Evolutionary conservation across 2,888 invertebrate species (phyloP).

Genomic region (Morpho helenor): DNA sequence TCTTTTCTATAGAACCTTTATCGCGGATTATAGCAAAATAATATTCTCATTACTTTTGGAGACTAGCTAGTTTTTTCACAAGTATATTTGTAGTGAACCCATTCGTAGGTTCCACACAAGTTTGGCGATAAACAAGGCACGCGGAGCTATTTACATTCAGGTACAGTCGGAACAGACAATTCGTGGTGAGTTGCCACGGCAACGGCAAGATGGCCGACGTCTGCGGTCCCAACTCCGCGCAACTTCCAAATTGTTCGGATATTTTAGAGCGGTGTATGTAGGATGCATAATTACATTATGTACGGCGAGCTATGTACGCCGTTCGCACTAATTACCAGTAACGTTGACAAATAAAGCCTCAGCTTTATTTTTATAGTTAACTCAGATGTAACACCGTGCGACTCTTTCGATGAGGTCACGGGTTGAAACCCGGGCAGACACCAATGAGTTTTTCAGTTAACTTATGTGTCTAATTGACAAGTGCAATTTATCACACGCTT

Average conservation of each 20-base stretch:
- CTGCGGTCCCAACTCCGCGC: slow-evolving; percentile 72
- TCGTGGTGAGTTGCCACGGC: slow-evolving; percentile 64
- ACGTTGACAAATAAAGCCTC: slow-evolving; percentile 39
- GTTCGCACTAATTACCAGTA: slow-evolving; percentile 71
- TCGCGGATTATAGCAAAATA: too few relatives aligned
- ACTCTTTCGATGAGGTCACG: too few relatives aligned
- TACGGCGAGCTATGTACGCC: slow-evolving; percentile 62
- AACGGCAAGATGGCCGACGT: slow-evolving; percentile 72
- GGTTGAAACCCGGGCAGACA: too few relatives aligned
- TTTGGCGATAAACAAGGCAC: slow-evolving; percentile 51
- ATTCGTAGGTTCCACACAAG: slow-evolving; percentile 30
- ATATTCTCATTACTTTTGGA: background rate
- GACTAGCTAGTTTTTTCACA: slow-evolving; percentile 7
- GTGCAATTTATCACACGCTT: too few relatives aligned
- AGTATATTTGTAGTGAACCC: slow-evolving; percentile 19
- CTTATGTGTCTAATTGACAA: too few relatives aligned
- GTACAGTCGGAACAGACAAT: slow-evolving; percentile 55
- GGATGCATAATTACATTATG: slow-evolving; percentile 74
- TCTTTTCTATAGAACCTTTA: too few relatives aligned
- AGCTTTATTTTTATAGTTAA: background rate
- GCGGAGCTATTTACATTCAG: slow-evolving; percentile 68
- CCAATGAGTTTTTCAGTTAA: too few relatives aligned
- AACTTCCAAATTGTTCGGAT: slow-evolving; percentile 76
- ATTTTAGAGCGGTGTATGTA: slow-evolving; percentile 70
- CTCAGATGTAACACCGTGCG: too few relatives aligned